phyloP scores from a whole-genome alignment of 2,888 invertebrate genomes.

The Macrosoma leucophasiata region DNA sequence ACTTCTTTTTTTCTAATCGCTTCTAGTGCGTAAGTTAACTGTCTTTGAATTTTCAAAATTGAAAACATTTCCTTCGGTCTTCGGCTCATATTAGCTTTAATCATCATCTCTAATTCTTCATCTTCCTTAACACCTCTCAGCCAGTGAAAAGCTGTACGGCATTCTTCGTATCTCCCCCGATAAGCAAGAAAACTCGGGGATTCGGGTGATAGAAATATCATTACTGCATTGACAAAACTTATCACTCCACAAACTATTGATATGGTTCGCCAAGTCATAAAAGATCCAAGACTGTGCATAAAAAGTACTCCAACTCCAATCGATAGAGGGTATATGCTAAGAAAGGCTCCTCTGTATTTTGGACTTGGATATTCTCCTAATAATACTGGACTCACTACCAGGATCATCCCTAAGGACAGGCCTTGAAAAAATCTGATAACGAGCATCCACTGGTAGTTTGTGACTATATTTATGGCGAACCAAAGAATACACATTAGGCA shows the following conservation, averaged over 20 bases:
- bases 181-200: conserved; percentile 14
- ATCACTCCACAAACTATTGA: conserved; percentile 7
- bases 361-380: conserved; percentile 20
- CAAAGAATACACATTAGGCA: conserved; percentile 67
- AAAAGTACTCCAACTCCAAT: conserved; percentile 11
- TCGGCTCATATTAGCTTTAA: conserved; percentile 6
- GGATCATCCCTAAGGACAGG: conserved; percentile 60
- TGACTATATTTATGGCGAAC: conserved; percentile 33
- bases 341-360: conserved; percentile 17
- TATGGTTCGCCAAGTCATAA: conserved; percentile 13
- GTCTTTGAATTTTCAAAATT: conserved; percentile 28
- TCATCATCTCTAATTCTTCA: conserved; percentile 14
- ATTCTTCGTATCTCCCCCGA: conserved; percentile 13
- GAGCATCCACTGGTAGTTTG: conserved; percentile 43
- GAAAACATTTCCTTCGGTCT: conserved; percentile 11
- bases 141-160: conserved; percentile 13
- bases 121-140: conserved; percentile 14
- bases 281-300: conserved; percentile 6
- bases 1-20: conserved; percentile 54
- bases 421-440: conserved; percentile 48
- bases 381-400: conserved; percentile 34
- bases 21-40: conserved; percentile 19
- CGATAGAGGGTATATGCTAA: conserved; percentile 10
- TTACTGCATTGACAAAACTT: conserved; percentile 7
- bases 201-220: conserved; percentile 15